Evolutionary conservation across 1,140 invertebrate genomes (phyloP).

Genomic region (Pogonomyrmex barbatus): DNA sequence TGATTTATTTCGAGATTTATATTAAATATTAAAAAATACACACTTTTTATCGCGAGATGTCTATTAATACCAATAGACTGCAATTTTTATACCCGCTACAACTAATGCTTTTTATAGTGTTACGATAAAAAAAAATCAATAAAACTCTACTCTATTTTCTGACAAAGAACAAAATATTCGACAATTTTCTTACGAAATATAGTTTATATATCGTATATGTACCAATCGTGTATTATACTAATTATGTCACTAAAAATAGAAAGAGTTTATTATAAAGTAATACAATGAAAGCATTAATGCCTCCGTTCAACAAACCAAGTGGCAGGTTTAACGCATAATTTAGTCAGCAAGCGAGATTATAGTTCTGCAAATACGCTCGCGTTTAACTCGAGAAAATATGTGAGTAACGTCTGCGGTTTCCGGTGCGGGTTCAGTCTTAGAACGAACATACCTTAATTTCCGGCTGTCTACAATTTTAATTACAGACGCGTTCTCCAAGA

Average conservation of each 20-base stretch:
- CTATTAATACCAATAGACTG: background rate
- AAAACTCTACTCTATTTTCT: too few relatives aligned
- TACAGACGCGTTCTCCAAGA: slow-evolving; percentile 5
- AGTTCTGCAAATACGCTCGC: background rate
- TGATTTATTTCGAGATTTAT: background rate
- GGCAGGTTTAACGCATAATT: background rate
- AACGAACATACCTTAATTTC: slow-evolving; percentile 19
- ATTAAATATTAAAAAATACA: too few relatives aligned
- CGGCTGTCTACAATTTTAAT: slow-evolving; percentile 51
- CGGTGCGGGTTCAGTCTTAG: slow-evolving; percentile 10
- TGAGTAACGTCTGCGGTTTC: slow-evolving; percentile 6
- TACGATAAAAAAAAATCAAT: too few relatives aligned
- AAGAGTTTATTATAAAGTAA: background rate
- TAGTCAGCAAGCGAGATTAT: background rate
- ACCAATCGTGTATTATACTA: too few relatives aligned
- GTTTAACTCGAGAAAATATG: background rate
- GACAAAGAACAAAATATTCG: too few relatives aligned
- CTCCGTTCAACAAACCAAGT: background rate
- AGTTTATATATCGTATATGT: too few relatives aligned
- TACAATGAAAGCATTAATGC: background rate
- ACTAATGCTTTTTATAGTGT: too few relatives aligned
- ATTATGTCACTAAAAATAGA: background rate
- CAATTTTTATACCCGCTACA: too few relatives aligned
- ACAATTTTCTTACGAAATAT: too few relatives aligned
- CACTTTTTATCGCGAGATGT: too few relatives aligned